These are phyloP conservation scores for Steinernema feltiae DNA, from an alignment of 1,140 invertebrate species.

Conservation along the genomic window DNA sequence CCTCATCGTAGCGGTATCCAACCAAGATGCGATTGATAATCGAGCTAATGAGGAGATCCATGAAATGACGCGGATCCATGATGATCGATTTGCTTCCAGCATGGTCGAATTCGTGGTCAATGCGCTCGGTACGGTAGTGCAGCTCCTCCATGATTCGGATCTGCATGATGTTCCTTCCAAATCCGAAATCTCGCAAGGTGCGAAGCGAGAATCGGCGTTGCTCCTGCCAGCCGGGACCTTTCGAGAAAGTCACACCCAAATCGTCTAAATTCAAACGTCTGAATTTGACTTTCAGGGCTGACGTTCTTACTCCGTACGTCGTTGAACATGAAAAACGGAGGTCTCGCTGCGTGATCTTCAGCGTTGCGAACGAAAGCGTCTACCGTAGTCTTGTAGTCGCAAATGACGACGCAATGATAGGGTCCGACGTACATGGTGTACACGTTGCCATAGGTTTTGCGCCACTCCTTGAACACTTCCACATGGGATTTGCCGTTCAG, in stretches of 20 bases:
- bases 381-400: not conserved
- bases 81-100: not conserved
- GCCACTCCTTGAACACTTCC: not conserved
- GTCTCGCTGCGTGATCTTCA: not conserved
- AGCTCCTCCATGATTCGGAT: not conserved
- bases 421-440: constrained; percentile 2
- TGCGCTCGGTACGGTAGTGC: not conserved
- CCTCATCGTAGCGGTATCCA: not conserved
- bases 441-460: not conserved
- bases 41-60: not conserved
- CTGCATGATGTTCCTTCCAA: not conserved
- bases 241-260: not conserved
- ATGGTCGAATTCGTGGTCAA: not conserved
- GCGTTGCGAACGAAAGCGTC: not conserved
- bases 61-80: not conserved
- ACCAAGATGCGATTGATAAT: constrained; percentile 9
- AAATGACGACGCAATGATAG: not conserved
- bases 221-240: not conserved
- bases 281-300: no score
- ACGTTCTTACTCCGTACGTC: not conserved
- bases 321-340: not conserved
- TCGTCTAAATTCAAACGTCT: not conserved
- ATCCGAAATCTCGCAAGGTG: not conserved
- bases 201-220: not conserved
- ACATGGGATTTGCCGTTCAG: not conserved